These are phyloP conservation scores for Notoglanidium macrostoma DNA, from an alignment of 2,797 vertebrate species.

Conservation along the genomic window DNA sequence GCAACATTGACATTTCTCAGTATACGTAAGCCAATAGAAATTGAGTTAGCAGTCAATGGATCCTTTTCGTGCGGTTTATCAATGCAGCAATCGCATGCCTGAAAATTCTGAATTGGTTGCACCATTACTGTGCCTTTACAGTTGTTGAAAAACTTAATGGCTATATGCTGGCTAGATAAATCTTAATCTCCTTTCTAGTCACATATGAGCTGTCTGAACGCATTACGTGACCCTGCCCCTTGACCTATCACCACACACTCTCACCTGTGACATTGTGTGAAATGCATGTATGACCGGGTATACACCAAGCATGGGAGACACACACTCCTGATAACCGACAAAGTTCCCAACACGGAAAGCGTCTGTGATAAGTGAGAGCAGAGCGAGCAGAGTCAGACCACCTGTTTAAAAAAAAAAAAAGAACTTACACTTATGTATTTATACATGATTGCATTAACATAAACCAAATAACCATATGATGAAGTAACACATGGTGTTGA, in stretches of 20 bases:
- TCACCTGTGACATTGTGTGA: conserved; percentile 94
- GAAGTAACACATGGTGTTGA: background rate
- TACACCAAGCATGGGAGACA: conserved; percentile 85
- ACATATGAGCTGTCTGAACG: background rate
- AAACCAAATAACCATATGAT: background rate
- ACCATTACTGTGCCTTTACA: background rate
- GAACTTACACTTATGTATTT: background rate
- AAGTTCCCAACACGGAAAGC: conserved; percentile 93
- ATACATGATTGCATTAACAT: background rate
- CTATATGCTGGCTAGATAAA: background rate
- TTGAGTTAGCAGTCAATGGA: background rate
- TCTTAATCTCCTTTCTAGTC: background rate
- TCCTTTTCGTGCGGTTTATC: background rate
- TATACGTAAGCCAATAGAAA: too few relatives aligned
- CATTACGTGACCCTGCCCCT: background rate
- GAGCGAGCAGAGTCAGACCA: conserved; percentile 88
- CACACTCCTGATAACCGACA: conserved; percentile 86
- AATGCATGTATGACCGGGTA: conserved; percentile 87
- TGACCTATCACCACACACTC: conserved; percentile 24
- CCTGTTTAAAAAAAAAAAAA: conserved; percentile 68
- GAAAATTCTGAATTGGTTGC: background rate
- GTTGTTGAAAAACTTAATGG: background rate
- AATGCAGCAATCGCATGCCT: background rate
- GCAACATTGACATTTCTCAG: too few relatives aligned
- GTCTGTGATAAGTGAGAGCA: conserved; percentile 91